phyloP scores from a whole-genome alignment of 2,888 invertebrate species.

The Tenthredo mesomela region DNA sequence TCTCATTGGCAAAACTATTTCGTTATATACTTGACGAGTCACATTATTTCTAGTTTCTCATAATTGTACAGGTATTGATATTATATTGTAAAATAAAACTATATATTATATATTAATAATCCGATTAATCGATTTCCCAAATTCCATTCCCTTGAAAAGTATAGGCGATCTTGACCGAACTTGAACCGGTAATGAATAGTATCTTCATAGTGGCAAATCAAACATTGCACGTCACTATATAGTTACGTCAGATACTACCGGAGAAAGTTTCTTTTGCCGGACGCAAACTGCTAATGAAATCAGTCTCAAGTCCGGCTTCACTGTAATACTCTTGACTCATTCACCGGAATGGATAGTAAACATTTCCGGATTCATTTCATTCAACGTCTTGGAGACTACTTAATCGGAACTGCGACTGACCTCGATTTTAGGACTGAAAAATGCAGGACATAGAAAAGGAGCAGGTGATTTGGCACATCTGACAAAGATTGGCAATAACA shows the following conservation, averaged over 20 bases:
- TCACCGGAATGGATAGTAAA: neutral
- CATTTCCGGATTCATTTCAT: conserved; percentile 27
- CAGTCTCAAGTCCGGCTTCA: conserved; percentile 34
- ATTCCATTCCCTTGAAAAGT: neutral
- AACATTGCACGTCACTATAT: neutral
- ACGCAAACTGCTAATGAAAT: conserved; percentile 35
- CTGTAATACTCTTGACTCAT: conserved; percentile 36
- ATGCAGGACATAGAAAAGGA: neutral
- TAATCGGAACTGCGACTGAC: neutral
- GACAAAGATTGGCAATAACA: neutral
- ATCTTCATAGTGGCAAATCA: conserved; percentile 15
- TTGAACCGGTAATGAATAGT: conserved; percentile 32
- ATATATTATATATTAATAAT: neutral
- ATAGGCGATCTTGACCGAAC: conserved; percentile 36
- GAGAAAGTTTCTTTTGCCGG: conserved; percentile 42
- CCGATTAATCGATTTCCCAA: neutral
- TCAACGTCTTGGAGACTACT: conserved; percentile 12
- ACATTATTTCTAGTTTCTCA: no score
- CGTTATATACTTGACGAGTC: neutral
- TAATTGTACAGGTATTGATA: neutral
- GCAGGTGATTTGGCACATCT: neutral
- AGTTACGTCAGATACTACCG: conserved; percentile 34
- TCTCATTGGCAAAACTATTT: neutral
- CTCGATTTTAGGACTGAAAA: conserved; percentile 7
- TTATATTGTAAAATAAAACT: neutral